These are phyloP conservation scores for Ashinkailepas kermadecensis DNA, from an alignment of 2,888 invertebrate genomes.

Conservation along the genomic window DNA sequence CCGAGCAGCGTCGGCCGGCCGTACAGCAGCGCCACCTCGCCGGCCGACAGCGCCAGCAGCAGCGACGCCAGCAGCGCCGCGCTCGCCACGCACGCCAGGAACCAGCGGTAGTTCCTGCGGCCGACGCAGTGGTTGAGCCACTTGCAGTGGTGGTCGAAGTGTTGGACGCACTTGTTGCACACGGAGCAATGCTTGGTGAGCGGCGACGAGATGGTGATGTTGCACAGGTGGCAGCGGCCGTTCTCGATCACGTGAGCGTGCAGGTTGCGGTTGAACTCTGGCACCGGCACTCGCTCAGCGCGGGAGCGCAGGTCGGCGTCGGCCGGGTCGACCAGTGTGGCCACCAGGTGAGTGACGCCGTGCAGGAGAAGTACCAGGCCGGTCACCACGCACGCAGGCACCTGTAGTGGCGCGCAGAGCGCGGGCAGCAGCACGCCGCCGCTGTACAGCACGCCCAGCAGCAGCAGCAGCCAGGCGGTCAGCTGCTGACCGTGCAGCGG, in stretches of 20 bases:
- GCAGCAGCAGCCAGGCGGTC: conserved; percentile 68
- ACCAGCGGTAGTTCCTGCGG: conserved; percentile 74
- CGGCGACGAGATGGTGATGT: conserved; percentile 63
- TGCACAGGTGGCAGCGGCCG: conserved; percentile 87
- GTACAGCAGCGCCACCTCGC: conserved; percentile 60
- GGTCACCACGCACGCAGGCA: conserved; percentile 51
- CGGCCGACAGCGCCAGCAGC: conserved; percentile 60
- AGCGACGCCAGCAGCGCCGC: conserved; percentile 64
- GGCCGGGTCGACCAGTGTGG: conserved; percentile 78
- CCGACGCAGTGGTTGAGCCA: conserved; percentile 98
- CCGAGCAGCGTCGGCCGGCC: conserved; percentile 35
- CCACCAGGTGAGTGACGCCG: conserved; percentile 63
- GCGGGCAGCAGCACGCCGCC: conserved; percentile 65
- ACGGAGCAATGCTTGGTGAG: conserved; percentile 90
- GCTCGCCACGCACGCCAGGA: conserved; percentile 69
- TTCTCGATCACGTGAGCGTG: conserved; percentile 93
- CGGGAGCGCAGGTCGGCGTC: conserved; percentile 61
- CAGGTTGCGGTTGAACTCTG: conserved; percentile 75
- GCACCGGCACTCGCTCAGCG: conserved; percentile 55
- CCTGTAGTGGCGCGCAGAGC: conserved; percentile 56
- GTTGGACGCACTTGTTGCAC: conserved; percentile 93
- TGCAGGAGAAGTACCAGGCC: conserved; percentile 62
- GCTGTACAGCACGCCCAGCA: conserved; percentile 58
- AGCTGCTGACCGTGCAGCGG: conserved; percentile 80
- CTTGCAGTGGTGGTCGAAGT: conserved; percentile 97